Conservation (phyloP, 2,888 invertebrate genomes). For the Beris morrisii region DNA sequence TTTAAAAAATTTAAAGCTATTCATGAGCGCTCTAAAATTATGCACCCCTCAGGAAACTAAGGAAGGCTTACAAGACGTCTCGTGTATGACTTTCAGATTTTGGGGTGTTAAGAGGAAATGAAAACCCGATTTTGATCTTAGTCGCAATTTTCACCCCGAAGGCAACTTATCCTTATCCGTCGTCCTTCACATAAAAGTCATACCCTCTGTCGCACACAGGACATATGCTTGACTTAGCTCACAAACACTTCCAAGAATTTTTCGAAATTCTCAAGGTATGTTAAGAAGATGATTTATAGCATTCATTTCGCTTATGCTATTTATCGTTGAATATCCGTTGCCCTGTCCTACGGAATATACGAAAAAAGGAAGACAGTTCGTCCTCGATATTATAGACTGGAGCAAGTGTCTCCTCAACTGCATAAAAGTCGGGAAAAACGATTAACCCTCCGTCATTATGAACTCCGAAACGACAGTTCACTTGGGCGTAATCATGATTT, state of each 20-base stretch:
- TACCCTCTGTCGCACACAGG: background rate
- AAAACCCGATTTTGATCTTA: slow-evolving; percentile 36
- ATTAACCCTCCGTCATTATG: slow-evolving; percentile 32
- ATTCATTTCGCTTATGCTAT: slow-evolving; percentile 25
- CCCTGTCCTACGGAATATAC: background rate
- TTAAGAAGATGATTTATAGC: slow-evolving; percentile 33
- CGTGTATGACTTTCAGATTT: slow-evolving; percentile 35
- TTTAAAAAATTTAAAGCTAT: slow-evolving; percentile 30
- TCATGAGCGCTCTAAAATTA: slow-evolving; percentile 31
- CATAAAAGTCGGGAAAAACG: slow-evolving; percentile 19
- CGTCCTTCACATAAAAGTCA: background rate
- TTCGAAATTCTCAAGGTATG: slow-evolving; percentile 16
- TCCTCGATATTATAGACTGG: slow-evolving; percentile 6
- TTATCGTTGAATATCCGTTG: slow-evolving; percentile 10
- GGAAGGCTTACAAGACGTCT: slow-evolving; percentile 26
- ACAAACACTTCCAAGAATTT: slow-evolving; percentile 2
- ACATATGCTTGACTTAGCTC: slow-evolving; percentile 10
- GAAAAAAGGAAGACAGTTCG: slow-evolving; percentile 6
- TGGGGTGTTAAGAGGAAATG: slow-evolving; percentile 34
- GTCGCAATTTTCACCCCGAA: slow-evolving; percentile 15
- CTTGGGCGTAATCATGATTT: slow-evolving; percentile 44
- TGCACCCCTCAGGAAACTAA: slow-evolving; percentile 23
- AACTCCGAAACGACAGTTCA: slow-evolving; percentile 37
- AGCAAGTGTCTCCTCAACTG: slow-evolving; percentile 1
- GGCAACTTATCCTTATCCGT: background rate